Conservation (phyloP, 2,888 invertebrate species). For the Myathropa florea region DNA sequence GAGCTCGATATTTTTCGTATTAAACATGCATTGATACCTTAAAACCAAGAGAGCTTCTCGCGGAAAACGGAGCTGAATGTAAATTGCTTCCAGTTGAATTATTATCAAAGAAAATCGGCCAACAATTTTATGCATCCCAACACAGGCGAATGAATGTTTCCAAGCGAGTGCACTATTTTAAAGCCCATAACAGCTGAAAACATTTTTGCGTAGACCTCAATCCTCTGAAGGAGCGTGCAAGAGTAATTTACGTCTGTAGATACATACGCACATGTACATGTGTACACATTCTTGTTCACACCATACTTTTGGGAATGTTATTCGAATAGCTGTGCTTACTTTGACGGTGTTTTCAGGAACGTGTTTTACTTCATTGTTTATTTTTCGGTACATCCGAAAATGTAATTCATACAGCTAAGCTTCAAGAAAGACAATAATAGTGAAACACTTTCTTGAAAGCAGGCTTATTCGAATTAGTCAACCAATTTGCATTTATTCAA, state of each 20-base stretch:
- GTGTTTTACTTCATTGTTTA: slow-evolving; percentile 39
- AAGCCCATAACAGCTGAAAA: slow-evolving; percentile 59
- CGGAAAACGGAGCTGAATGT: slow-evolving; percentile 46
- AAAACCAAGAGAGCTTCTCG: slow-evolving; percentile 23
- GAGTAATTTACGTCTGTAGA: slow-evolving; percentile 41
- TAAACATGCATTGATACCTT: slow-evolving; percentile 37
- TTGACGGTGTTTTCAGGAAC: slow-evolving; percentile 38
- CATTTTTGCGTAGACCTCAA: slow-evolving; percentile 55
- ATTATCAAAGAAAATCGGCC: slow-evolving; percentile 67
- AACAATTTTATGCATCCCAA: slow-evolving; percentile 66
- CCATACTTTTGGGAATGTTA: slow-evolving; percentile 53
- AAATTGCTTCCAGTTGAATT: slow-evolving; percentile 69
- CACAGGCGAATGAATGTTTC: slow-evolving; percentile 66
- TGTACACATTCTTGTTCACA: slow-evolving; percentile 51
- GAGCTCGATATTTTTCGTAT: no score
- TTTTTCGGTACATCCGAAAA: slow-evolving; percentile 3
- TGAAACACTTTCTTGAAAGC: neutral
- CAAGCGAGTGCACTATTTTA: slow-evolving; percentile 64
- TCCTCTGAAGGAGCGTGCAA: slow-evolving; percentile 50
- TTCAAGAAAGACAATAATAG: neutral
- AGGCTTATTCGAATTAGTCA: neutral
- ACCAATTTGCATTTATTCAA: neutral
- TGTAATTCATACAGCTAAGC: neutral
- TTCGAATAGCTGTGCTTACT: slow-evolving; percentile 55
- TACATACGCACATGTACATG: neutral